phyloP scores from a whole-genome alignment of 2,113 vertebrate species.

The Neodon shergylaensis region DNA sequence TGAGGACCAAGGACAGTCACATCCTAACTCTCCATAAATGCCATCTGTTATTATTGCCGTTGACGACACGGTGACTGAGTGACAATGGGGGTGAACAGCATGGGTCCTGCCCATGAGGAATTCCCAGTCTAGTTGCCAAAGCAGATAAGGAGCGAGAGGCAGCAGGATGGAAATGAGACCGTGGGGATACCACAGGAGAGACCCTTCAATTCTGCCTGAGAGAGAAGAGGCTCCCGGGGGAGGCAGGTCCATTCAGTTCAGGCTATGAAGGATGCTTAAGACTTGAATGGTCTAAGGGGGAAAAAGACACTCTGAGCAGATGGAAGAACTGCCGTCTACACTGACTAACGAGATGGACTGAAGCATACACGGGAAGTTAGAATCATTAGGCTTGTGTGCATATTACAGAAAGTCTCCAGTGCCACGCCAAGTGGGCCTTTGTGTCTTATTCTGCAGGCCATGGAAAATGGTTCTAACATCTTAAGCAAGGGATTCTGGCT shows the following conservation, averaged over 20 bases:
- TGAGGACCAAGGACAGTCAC: neutral
- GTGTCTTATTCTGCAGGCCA: neutral
- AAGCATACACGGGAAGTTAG: neutral
- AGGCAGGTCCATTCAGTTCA: neutral
- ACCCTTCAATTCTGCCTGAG: neutral
- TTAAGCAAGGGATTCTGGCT: slow-evolving; percentile 6
- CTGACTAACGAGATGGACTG: neutral
- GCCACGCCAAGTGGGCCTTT: neutral
- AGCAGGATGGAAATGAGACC: neutral
- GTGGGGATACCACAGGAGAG: neutral
- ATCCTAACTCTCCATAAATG: neutral
- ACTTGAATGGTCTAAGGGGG: neutral
- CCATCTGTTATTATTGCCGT: neutral
- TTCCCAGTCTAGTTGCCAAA: neutral
- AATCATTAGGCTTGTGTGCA: neutral
- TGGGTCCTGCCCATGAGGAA: neutral
- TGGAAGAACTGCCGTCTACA: neutral
- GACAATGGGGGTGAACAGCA: neutral
- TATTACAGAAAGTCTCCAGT: neutral
- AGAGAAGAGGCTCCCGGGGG: neutral
- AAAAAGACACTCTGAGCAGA: neutral
- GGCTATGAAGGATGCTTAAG: neutral
- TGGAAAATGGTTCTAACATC: neutral
- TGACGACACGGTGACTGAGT: neutral
- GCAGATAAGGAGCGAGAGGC: neutral